Evolutionary conservation across 2,113 vertebrate genomes (phyloP), one percentile per base, ranked within the genome.

Genomic region (Ciconia boyciana): DNA sequence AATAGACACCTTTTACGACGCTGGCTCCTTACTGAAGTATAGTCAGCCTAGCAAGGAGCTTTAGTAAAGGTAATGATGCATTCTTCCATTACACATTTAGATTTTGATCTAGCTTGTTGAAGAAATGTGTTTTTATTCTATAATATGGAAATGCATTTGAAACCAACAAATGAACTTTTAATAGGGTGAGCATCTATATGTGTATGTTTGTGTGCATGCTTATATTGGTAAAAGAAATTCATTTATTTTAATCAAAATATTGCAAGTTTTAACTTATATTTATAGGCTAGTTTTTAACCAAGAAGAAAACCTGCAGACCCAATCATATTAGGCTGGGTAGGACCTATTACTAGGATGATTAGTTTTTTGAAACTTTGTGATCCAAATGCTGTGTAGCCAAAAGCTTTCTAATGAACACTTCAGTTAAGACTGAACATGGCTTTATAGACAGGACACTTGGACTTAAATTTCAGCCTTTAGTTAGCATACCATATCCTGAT

Each of bases 301-400:
- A n/a, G 10, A 2, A 7, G 1, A 13, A n/a, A 46, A 11, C 5
- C 20, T 6, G 2, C 8, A 25, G 25, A n/a, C 16, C 28, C 2
- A 41, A 21, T 72, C 39, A 9, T 90, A 22, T 28, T 46, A 61
- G 46, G 41, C 28, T 46, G 39, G 13, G 25, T 34, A 68, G n/a
- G 43, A 17, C 39, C 55, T 64, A 29, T n/a, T 80, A 46, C 7
- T 78, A 44, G 25, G 17, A 48, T 31, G 24, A 44, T 48, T n/a
- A 1, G 34, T 44, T 78, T 64, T 78, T 48, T 52, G 1, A 11
- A 54, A 78, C 18, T 39, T 75, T 72, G 52, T 57, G 43, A 75
- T 87, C 32, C 4, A 5, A 62, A 91, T 55, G 22, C 19, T 49
- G 2, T 28, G 34, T 44, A 91, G 39, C 51, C 14, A 44, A 41